Evolutionary conservation across 2,113 vertebrate genomes (phyloP).

Genomic region (Hippopotamus amphibius): DNA sequence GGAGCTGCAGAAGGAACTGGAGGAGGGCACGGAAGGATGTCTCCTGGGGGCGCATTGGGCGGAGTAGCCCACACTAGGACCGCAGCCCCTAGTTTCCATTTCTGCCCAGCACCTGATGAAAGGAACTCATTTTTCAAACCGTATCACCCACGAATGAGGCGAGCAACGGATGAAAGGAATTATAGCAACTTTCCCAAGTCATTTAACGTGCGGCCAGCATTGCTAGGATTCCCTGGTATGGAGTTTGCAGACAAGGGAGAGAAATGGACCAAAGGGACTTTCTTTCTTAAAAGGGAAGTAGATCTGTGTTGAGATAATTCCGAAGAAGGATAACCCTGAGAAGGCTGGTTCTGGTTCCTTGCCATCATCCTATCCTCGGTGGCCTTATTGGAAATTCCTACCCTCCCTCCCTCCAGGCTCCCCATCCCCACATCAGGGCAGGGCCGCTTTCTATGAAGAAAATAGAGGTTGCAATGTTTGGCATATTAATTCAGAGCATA

Average conservation of each 20-base stretch:
- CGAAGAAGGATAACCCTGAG: slow-evolving; percentile 40
- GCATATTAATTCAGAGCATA: slow-evolving; percentile 87
- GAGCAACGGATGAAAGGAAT: slow-evolving; percentile 78
- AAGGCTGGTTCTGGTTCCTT: slow-evolving; percentile 63
- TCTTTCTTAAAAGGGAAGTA: not conserved
- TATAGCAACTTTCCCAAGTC: slow-evolving; percentile 76
- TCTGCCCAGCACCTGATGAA: slow-evolving; percentile 70
- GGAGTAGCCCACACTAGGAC: not conserved
- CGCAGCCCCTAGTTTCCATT: not conserved
- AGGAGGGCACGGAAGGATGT: not conserved
- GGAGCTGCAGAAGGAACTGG: not conserved
- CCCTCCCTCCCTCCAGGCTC: not conserved
- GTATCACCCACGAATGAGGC: not conserved
- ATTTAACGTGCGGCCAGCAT: slow-evolving; percentile 13
- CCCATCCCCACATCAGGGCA: slow-evolving; percentile 39
- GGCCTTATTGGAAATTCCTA: slow-evolving; percentile 68
- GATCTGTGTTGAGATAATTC: slow-evolving; percentile 60
- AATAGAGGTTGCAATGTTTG: slow-evolving; percentile 82
- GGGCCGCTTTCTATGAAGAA: slow-evolving; percentile 70
- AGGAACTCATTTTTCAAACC: slow-evolving; percentile 52
- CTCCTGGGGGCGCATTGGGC: not conserved
- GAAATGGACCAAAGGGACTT: slow-evolving; percentile 46
- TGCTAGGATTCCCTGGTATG: not conserved
- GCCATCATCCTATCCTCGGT: not conserved
- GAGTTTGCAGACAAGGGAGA: slow-evolving; percentile 21